phyloP scores from a whole-genome alignment of 2,113 vertebrate species.

The Syrmaticus mikado region DNA sequence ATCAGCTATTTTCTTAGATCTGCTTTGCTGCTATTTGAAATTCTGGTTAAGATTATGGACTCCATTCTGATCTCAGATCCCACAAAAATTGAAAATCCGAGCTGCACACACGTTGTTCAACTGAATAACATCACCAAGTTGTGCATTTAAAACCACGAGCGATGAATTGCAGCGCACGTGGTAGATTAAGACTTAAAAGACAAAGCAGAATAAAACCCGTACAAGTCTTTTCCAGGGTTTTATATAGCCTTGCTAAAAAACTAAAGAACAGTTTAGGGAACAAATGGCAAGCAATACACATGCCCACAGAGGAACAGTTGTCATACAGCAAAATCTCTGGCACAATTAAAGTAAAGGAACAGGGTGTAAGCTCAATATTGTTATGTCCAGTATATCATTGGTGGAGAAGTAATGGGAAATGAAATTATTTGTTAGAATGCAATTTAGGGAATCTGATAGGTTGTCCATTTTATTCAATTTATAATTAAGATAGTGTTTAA shows the following conservation, averaged over 20 bases:
- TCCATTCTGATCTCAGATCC: neutral
- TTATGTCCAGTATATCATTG: constrained; percentile 75
- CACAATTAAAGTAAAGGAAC: constrained; percentile 76
- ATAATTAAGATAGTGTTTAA: constrained; percentile 89
- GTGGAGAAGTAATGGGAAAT: constrained; percentile 82
- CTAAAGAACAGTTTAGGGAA: neutral
- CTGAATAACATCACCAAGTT: neutral
- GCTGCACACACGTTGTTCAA: neutral
- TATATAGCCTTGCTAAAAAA: neutral
- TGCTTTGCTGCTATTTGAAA: neutral
- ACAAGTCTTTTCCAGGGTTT: neutral
- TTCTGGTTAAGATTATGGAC: neutral
- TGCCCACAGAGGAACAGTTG: constrained; percentile 51
- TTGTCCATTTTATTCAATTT: constrained; percentile 84
- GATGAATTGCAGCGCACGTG: neutral
- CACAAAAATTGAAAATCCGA: neutral
- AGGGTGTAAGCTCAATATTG: constrained; percentile 70
- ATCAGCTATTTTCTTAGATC: neutral
- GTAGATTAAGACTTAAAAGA: constrained; percentile 6
- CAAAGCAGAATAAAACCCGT: neutral
- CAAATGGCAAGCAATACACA: constrained; percentile 37
- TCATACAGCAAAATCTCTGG: constrained; percentile 66
- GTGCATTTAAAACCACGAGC: neutral
- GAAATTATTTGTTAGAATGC: constrained; percentile 87
- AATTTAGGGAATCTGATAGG: constrained; percentile 83